These are phyloP conservation scores for Fistularia commersonii DNA, from an alignment of 2,797 vertebrate genomes.

Conservation along the genomic window DNA sequence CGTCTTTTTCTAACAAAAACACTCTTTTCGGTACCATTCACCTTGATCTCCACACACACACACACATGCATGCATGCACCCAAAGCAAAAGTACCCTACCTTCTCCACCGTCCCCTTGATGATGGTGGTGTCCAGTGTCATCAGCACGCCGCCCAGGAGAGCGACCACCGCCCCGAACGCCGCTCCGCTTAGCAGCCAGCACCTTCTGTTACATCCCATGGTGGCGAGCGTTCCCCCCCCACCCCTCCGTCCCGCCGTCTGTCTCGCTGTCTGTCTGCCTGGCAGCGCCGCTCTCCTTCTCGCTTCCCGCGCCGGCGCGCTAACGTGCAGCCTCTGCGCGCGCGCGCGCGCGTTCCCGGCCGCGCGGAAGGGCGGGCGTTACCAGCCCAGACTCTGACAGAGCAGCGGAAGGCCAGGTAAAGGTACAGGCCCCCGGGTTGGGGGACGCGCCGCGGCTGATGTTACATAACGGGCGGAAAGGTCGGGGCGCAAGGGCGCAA, in stretches of 20 bases:
- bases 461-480: background rate
- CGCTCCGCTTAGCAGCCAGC: constrained; percentile 74
- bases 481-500: background rate
- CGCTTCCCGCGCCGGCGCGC: background rate
- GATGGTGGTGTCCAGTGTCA: constrained; percentile 82
- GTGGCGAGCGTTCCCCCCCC: background rate
- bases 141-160: constrained; percentile 83
- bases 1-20: background rate
- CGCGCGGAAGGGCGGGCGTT: constrained; percentile 3
- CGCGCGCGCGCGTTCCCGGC: constrained; percentile 2
- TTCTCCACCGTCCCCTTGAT: constrained; percentile 78
- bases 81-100: constrained; percentile 69
- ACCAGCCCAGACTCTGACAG: constrained; percentile 14
- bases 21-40: constrained; percentile 30
- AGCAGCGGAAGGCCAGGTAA: constrained; percentile 49
- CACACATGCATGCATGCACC: constrained; percentile 21
- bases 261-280: too few species aligned
- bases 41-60: constrained; percentile 52
- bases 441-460: too few species aligned
- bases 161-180: constrained; percentile 77
- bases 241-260: too few species aligned
- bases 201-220: constrained; percentile 40
- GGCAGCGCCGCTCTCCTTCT: background rate
- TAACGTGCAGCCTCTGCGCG: constrained; percentile 23
- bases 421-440: constrained; percentile 28